Base-by-base conservation (phyloP, 2,797 vertebrate genomes). In the Liasis olivaceus region DNA sequence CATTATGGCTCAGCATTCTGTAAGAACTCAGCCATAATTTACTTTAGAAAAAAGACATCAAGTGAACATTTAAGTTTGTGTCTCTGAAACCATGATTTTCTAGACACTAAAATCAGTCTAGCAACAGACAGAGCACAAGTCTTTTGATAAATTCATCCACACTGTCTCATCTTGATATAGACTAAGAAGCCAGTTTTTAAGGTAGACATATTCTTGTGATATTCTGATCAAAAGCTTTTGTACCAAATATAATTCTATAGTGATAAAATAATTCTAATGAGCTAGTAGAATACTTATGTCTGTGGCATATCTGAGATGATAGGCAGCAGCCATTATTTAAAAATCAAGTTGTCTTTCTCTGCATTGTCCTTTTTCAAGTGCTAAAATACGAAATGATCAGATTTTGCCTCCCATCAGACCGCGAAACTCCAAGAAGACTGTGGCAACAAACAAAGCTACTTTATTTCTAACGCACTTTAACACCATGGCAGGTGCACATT, bases 111-210 rank as follows among this genome's bases (percentile, higher is more conserved):
- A 87, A 69, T 92, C 47, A 69, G 85, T 91, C 54, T 14, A 92
- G 24, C 47, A 22, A 81, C 14, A 85, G 87, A 88, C 28, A 13
- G 89, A 94, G 72, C 7, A 42, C 2, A 28, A 94, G 8, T 63
- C 92, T 31, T 93, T 54, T 60, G 81, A 24, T 64, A 93, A 89
- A 92, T 59, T 0, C n/a, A 95, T 94, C 69, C 62, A 9, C 47
- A 85, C 42, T 42, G 3, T 42, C 42, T 91, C 8, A 5, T 28
- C 36, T 2, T 85, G 54, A 62, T 85, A n/a, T 12, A 63, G 81
- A 93, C 54, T 93, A 54, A 54, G 47, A n/a, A 64, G 81, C 85
- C n/a, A 89, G 85, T 88, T 88, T n/a, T 31, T 11, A 89, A 42
- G 5, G 77, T 31, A 89, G 89, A 87, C 63, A 58, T 84, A 14